Percentiles rank a stretch among this genome's conserved stretches.
Evolutionary conservation across 1,140 invertebrate species (phyloP).

Genomic region (Aphelinus certus): DNA sequence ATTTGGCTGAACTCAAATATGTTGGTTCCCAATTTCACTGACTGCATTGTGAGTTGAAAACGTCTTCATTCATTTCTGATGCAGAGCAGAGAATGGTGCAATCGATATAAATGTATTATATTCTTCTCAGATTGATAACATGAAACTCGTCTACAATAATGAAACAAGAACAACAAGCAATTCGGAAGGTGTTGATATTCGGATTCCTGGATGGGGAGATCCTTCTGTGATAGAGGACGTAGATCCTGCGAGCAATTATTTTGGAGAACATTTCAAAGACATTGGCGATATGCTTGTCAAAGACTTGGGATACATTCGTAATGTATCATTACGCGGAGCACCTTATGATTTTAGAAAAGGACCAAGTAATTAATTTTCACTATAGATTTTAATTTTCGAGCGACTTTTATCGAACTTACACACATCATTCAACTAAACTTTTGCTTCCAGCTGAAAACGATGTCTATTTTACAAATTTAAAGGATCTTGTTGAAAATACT

Average conservation of each 20-base stretch:
- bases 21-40: conserved; percentile 72
- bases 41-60: not conserved
- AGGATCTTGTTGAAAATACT: conserved; percentile 84
- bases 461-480: conserved; percentile 84
- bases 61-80: not conserved
- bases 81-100: not conserved
- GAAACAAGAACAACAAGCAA: not conserved
- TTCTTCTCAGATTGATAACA: not conserved
- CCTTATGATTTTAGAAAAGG: not conserved
- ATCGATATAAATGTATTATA: not conserved
- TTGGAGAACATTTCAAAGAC: not conserved
- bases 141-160: not conserved
- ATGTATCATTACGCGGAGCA: not conserved
- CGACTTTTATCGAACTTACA: not conserved
- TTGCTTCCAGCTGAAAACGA: conserved; percentile 82
- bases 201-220: not conserved
- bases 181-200: not conserved
- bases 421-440: not conserved
- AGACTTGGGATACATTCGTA: not conserved
- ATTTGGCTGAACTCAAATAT: conserved; percentile 95
- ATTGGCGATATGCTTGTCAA: not conserved
- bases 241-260: not conserved
- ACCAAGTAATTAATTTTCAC: not conserved
- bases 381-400: not conserved
- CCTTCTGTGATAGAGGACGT: not conserved